A percentile compares a stretch with the other conserved stretches of the same genome.
Evolutionary conservation across 2,797 vertebrate genomes (phyloP).

Genomic region (Onychomys leucogaster): DNA sequence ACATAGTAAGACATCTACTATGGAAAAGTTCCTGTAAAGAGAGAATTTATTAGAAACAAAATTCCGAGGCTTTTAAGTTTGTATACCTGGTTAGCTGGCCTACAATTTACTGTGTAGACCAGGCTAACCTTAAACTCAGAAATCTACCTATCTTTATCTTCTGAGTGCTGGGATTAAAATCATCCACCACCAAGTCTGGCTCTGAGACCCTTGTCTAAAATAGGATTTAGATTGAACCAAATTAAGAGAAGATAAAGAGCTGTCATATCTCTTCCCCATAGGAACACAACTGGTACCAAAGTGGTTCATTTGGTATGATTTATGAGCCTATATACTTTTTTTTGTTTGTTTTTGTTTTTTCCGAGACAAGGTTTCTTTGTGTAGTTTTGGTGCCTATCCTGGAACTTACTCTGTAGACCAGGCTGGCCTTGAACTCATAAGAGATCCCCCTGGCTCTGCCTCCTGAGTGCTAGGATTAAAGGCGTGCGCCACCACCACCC

Average conservation of each 20-base stretch:
- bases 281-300: background rate
- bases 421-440: too few relatives aligned
- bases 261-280: background rate
- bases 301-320: background rate
- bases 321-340: background rate
- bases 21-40: background rate
- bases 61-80: background rate
- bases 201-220: background rate
- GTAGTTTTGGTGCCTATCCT: too few relatives aligned
- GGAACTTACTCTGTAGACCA: too few relatives aligned
- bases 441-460: too few relatives aligned
- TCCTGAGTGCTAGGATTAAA: too few relatives aligned
- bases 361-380: too few relatives aligned
- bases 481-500: too few relatives aligned
- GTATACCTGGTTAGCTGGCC: background rate
- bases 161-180: background rate
- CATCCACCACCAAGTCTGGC: background rate
- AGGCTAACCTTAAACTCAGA: background rate
- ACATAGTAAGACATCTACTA: background rate
- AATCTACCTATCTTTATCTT: background rate
- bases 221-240: background rate
- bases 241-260: background rate
- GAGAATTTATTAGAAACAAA: conserved; percentile 32
- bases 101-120: background rate
- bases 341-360: too few relatives aligned